phyloP scores from a whole-genome alignment of 1,140 invertebrate species.

The Papilio polyxenes region DNA sequence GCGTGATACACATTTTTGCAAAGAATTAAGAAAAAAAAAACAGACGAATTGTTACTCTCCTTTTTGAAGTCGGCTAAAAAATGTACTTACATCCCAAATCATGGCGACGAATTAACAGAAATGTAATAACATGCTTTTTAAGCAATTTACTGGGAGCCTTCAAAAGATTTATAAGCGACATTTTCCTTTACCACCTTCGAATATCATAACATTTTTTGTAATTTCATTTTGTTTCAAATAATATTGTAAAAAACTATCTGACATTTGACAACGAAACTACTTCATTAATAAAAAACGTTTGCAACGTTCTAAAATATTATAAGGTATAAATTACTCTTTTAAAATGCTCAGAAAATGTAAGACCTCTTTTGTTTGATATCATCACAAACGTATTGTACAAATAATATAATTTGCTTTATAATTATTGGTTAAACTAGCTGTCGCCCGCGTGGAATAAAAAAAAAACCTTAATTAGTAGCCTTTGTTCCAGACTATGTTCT shows the following conservation, averaged over 20 bases:
- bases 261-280: background rate
- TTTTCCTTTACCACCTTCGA: constrained; percentile 38
- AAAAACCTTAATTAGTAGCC: too few relatives aligned
- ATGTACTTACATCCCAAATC: constrained; percentile 65
- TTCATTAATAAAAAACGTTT: background rate
- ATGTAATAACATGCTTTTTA: constrained; percentile 69
- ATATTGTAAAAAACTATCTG: background rate
- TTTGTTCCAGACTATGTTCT: too few relatives aligned
- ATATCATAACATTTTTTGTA: constrained; percentile 18
- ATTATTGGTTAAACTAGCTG: too few relatives aligned
- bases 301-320: background rate
- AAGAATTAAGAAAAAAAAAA: too few relatives aligned
- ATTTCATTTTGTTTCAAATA: constrained; percentile 16
- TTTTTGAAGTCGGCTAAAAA: too few relatives aligned
- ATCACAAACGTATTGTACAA: too few relatives aligned
- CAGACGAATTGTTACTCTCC: too few relatives aligned
- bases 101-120: constrained; percentile 64
- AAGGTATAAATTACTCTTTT: background rate
- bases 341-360: background rate
- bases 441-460: too few relatives aligned
- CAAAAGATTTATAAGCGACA: constrained; percentile 69
- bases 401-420: too few relatives aligned
- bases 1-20: background rate
- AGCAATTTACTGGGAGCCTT: constrained; percentile 63
- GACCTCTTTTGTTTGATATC: background rate